Evolutionary conservation across 2,113 vertebrate species (phyloP).

Genomic region (Rhabdomys dilectus): DNA sequence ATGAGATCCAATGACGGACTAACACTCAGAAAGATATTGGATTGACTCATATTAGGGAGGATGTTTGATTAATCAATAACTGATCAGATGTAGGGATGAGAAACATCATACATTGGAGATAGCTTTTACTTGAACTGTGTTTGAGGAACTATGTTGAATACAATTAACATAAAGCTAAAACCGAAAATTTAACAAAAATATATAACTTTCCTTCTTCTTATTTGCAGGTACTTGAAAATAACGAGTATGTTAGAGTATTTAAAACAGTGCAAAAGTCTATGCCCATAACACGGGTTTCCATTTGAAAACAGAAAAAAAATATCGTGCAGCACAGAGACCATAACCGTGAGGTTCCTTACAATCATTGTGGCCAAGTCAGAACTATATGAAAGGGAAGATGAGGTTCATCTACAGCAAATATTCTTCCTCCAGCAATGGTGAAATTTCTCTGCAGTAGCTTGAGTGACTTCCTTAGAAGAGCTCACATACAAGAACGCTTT

Average conservation of each 20-base stretch:
- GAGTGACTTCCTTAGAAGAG: slow-evolving; percentile 13
- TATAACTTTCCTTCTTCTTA: not conserved
- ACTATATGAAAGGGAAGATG: slow-evolving; percentile 12
- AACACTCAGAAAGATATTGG: not conserved
- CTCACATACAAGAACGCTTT: not conserved
- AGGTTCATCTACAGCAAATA: slow-evolving; percentile 21
- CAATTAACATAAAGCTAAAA: not conserved
- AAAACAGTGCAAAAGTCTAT: not conserved
- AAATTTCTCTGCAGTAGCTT: slow-evolving; percentile 19
- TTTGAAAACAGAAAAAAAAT: not conserved
- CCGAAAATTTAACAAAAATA: not conserved
- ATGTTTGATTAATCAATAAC: not conserved
- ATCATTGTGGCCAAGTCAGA: not conserved
- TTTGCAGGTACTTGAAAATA: not conserved
- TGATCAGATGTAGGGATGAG: not conserved
- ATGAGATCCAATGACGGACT: not conserved
- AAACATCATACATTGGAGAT: not conserved
- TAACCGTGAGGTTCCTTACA: not conserved
- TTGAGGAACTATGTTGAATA: not conserved
- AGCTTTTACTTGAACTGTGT: not conserved
- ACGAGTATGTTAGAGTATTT: not conserved
- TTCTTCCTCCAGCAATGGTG: not conserved
- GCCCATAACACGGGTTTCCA: not conserved
- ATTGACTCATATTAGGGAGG: not conserved
- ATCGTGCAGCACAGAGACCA: not conserved